Evolutionary conservation across 2,888 invertebrate species (phyloP).

Genomic region (Brachycybe producta): DNA sequence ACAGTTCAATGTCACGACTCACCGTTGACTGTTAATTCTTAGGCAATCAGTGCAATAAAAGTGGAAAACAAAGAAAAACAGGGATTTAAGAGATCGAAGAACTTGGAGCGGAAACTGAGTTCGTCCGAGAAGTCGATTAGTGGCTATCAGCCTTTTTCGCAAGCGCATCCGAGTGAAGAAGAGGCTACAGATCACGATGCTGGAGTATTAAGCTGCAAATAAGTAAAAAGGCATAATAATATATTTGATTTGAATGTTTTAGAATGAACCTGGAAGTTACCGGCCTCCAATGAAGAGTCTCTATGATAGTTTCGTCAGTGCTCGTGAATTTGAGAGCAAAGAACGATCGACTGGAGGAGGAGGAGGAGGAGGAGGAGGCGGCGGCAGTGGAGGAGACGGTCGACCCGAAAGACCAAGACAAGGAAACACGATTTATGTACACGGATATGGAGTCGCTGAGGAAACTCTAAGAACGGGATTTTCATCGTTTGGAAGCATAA

Average conservation of each 20-base stretch:
- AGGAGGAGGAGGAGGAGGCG: conserved; percentile 21
- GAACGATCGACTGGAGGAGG: conserved; percentile 39
- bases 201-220: conserved; percentile 17
- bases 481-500: conserved; percentile 55
- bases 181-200: conserved; percentile 20
- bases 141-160: conserved; percentile 82
- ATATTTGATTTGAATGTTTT: neutral
- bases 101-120: conserved; percentile 57
- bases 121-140: conserved; percentile 38
- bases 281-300: conserved; percentile 34
- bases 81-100: conserved; percentile 77
- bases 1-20: neutral
- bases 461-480: conserved; percentile 64
- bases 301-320: conserved; percentile 63
- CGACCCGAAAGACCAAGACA: conserved; percentile 50
- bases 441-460: conserved; percentile 64
- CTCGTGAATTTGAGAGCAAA: conserved; percentile 38
- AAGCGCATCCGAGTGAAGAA: conserved; percentile 44
- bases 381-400: conserved; percentile 30
- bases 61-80: conserved; percentile 58
- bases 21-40: conserved; percentile 11
- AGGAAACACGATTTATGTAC: conserved; percentile 71
- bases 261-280: neutral
- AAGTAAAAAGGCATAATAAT: no score
- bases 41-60: conserved; percentile 33